Percentiles rank a stretch among this genome's conserved stretches.
Evolutionary conservation across 2,797 vertebrate species (phyloP).

Genomic region (Hydrophis major): DNA sequence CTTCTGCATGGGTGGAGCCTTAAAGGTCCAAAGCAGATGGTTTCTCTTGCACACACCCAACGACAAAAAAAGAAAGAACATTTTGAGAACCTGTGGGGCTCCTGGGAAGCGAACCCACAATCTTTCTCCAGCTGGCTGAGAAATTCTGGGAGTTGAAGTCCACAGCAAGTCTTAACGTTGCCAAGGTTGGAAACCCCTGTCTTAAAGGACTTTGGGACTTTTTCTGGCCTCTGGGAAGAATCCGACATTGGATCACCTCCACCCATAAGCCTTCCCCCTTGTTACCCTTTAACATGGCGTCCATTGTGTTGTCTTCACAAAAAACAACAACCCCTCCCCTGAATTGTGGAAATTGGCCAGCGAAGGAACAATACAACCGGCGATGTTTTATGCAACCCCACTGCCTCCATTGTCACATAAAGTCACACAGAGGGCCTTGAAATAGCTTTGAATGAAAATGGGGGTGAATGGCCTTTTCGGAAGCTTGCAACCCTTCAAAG

Average conservation of each 20-base stretch:
- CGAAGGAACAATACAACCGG: neutral
- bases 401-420: neutral
- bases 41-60: too few species aligned
- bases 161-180: neutral
- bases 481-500: neutral
- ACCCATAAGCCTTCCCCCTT: neutral
- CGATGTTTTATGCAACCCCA: neutral
- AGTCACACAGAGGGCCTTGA: neutral
- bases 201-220: fast-evolving
- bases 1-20: neutral
- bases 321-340: too few species aligned
- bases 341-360: neutral
- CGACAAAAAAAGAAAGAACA: too few species aligned
- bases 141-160: neutral
- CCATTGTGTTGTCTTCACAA: neutral
- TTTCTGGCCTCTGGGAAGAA: too few species aligned
- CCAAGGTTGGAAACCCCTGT: too few species aligned
- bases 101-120: too few species aligned
- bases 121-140: neutral
- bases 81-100: neutral
- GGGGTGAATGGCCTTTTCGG: neutral
- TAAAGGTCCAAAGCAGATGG: neutral
- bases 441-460: neutral
- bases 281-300: neutral
- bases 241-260: too few species aligned